Conservation (phyloP, 1,140 invertebrate species). For the Cherax destructor region DNA sequence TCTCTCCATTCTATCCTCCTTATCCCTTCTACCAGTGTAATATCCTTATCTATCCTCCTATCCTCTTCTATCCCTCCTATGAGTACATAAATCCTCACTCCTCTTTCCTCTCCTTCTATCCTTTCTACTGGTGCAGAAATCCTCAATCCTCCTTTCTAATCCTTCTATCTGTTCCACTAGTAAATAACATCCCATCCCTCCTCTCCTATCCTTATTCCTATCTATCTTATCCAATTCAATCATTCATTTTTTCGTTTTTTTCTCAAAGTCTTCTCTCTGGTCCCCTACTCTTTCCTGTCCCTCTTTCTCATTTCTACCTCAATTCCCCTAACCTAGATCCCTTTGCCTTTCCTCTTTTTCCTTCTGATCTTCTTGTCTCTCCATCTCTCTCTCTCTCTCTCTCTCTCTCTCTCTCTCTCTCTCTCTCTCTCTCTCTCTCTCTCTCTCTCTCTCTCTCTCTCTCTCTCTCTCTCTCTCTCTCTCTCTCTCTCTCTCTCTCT, state of each 20-base stretch:
- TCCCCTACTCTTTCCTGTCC: background rate
- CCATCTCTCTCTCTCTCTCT: slow-evolving; percentile 8
- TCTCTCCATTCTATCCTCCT: too few relatives aligned
- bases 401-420: slow-evolving; percentile 7
- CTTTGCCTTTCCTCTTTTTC: background rate
- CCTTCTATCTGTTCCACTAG: too few relatives aligned
- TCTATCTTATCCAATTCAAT: too few relatives aligned
- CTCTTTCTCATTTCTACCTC: background rate
- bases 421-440: slow-evolving; percentile 3
- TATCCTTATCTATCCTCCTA: too few relatives aligned
- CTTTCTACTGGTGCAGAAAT: too few relatives aligned
- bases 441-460: background rate
- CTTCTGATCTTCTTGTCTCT: background rate
- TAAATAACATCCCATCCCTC: too few relatives aligned
- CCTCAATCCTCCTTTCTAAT: too few relatives aligned
- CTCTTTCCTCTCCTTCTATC: background rate
- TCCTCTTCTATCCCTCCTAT: too few relatives aligned
- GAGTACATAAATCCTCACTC: background rate
- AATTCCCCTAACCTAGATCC: background rate
- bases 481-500: slow-evolving; percentile 4
- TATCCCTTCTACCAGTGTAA: too few relatives aligned
- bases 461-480: slow-evolving; percentile 16
- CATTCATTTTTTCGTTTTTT: background rate
- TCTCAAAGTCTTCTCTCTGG: background rate
- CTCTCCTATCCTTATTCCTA: background rate